phyloP scores from a whole-genome alignment of 2,113 vertebrate genomes.

The Malurus alboscapulatus region DNA sequence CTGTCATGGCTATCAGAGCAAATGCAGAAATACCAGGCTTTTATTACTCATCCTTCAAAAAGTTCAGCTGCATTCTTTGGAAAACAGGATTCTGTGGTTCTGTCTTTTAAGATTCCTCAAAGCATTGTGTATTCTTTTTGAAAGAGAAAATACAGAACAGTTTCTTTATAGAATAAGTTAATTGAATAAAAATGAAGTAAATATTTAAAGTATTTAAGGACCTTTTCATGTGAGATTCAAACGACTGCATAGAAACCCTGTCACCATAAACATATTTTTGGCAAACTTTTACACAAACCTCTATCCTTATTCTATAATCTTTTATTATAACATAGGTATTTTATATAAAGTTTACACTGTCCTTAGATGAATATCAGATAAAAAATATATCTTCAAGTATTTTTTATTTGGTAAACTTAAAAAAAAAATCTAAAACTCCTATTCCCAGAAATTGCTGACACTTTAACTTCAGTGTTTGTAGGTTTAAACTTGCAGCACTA shows the following conservation, averaged over 20 bases:
- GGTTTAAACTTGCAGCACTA: neutral
- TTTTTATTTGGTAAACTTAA: neutral
- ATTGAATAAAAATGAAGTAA: neutral
- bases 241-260: neutral
- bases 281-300: neutral
- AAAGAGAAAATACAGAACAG: neutral
- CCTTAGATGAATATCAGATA: neutral
- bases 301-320: neutral
- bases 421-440: neutral
- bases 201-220: neutral
- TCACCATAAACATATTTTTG: neutral
- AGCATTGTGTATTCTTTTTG: neutral
- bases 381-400: neutral
- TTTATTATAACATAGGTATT: neutral
- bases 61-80: neutral
- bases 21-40: neutral
- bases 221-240: neutral
- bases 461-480: neutral
- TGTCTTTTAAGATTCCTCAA: neutral
- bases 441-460: neutral
- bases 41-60: neutral
- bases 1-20: neutral
- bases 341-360: neutral
- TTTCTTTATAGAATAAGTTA: neutral
- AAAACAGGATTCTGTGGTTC: neutral